These are phyloP conservation scores for Lypha dubia DNA, from an alignment of 2,888 invertebrate species.

Conservation along the genomic window DNA sequence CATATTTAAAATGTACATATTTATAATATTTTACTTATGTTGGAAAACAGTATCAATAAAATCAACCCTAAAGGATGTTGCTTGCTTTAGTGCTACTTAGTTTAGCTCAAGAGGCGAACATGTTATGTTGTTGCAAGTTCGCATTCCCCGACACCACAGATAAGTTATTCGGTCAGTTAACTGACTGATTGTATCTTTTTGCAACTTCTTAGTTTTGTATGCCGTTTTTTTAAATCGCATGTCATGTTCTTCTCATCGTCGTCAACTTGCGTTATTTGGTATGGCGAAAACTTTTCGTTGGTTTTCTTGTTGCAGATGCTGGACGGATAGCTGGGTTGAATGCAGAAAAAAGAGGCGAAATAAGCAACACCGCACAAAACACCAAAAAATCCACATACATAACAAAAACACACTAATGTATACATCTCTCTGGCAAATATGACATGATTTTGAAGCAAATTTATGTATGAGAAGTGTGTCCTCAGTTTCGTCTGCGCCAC, in stretches of 20 bases:
- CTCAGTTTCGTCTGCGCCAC: slow-evolving; percentile 19
- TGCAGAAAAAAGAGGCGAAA: slow-evolving; percentile 46
- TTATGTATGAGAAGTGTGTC: slow-evolving; percentile 5
- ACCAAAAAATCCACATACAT: neutral
- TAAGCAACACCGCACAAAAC: slow-evolving; percentile 29
- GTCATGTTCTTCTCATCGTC: slow-evolving; percentile 34
- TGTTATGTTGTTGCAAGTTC: slow-evolving; percentile 32
- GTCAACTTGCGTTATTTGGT: slow-evolving; percentile 49
- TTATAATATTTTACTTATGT: neutral
- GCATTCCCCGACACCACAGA: slow-evolving; percentile 12
- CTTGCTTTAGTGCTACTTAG: slow-evolving; percentile 5
- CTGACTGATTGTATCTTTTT: slow-evolving; percentile 13
- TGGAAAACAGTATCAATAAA: neutral
- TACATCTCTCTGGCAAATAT: slow-evolving; percentile 44
- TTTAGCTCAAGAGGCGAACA: slow-evolving; percentile 25
- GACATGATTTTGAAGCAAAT: slow-evolving; percentile 38
- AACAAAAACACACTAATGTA: slow-evolving; percentile 7
- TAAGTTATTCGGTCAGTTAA: neutral
- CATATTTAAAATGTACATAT: too few species aligned
- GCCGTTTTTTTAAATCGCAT: slow-evolving; percentile 10
- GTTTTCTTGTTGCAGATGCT: slow-evolving; percentile 35
- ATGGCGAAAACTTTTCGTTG: slow-evolving; percentile 29
- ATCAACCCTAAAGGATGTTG: neutral
- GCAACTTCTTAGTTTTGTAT: slow-evolving; percentile 31
- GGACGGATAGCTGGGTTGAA: slow-evolving; percentile 4